phyloP scores from a whole-genome alignment of 2,113 vertebrate genomes.

The Burhinus oedicnemus region DNA sequence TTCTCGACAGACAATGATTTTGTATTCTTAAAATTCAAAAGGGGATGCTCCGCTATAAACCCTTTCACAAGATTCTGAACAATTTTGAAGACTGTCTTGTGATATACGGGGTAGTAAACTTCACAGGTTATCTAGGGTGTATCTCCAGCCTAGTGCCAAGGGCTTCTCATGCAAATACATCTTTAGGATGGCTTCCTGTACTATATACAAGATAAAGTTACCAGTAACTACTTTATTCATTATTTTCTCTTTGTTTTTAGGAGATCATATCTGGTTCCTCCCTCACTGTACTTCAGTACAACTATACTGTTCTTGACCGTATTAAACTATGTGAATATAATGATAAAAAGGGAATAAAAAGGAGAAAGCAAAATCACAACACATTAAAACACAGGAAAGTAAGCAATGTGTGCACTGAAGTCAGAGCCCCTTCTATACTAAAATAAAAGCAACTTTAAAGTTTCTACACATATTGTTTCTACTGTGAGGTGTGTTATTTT shows the following conservation, averaged over 20 bases:
- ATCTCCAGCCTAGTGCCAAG: neutral
- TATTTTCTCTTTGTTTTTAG: neutral
- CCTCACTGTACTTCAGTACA: neutral
- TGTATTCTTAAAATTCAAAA: neutral
- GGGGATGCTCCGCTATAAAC: neutral
- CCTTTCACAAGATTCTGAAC: neutral
- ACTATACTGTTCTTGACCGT: neutral
- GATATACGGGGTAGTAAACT: neutral
- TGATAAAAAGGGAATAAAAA: neutral
- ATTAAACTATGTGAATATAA: neutral
- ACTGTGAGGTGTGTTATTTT: neutral
- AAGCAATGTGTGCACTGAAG: neutral
- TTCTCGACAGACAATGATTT: neutral
- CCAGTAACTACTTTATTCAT: neutral
- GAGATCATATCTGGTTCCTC: neutral
- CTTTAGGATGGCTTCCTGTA: neutral
- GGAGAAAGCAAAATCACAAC: neutral
- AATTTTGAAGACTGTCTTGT: neutral
- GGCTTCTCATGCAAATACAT: neutral
- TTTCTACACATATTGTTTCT: neutral
- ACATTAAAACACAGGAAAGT: neutral
- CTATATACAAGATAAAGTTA: neutral
- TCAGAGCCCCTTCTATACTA: neutral
- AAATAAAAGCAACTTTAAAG: neutral
- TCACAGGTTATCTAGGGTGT: neutral